These are phyloP conservation scores for Tolypeutes matacus DNA, from an alignment of 2,797 vertebrate species.

Conservation along the genomic window DNA sequence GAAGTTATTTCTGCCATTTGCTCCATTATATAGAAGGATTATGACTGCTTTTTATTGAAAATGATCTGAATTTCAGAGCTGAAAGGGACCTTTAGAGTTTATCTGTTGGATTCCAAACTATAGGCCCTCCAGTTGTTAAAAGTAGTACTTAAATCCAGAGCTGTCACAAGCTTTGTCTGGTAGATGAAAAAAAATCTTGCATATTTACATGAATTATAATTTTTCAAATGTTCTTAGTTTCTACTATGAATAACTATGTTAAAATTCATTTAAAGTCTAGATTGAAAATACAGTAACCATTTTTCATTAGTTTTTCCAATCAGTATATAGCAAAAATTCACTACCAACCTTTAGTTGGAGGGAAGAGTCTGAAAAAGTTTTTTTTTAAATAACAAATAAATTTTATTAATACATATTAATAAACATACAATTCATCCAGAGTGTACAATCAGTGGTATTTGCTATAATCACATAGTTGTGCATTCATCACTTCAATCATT, in stretches of 20 bases:
- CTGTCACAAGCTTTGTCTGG: background rate
- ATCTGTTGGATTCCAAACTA: background rate
- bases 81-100: conserved; percentile 10
- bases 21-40: conserved; percentile 12
- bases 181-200: background rate
- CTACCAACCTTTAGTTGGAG: background rate
- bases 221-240: conserved; percentile 19
- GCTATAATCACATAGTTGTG: too few species aligned
- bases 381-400: too few species aligned
- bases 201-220: background rate
- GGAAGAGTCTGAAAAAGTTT: background rate
- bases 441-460: too few species aligned
- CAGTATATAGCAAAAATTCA: background rate
- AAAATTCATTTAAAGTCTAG: background rate
- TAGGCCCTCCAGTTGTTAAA: background rate
- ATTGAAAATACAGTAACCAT: background rate
- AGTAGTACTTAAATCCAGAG: background rate
- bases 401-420: too few species aligned
- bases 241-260: background rate
- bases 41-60: background rate
- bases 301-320: background rate
- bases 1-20: conserved; percentile 49
- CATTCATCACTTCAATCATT: too few species aligned
- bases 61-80: conserved; percentile 54
- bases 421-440: too few species aligned